Base-by-base conservation (phyloP, 37 sponge, comb jelly and placozoan genomes). In the Theonella swinhoei region DNA sequence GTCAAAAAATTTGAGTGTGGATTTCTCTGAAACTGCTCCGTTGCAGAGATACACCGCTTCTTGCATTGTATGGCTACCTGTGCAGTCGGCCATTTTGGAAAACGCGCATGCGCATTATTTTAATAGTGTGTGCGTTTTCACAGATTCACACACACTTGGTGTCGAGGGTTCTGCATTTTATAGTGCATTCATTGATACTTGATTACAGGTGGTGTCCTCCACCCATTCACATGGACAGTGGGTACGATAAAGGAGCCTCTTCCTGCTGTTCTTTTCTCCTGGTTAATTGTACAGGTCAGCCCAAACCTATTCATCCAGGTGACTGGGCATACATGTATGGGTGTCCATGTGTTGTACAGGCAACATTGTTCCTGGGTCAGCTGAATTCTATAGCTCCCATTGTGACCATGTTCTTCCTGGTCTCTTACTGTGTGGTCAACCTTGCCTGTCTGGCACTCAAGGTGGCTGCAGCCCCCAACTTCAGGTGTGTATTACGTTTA, bases 401-500 rank as follows among this genome's bases (percentile, higher is more conserved):
- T 28, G 93, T 92, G 14, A 85, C 99, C 62, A 94, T 92, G 74
- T 94, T 98, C 93, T 96, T 88, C 74, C 90, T 98, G 23, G 83
- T 98, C 35, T 96, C 99, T 37, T 98, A 98, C 66, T 92, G 89
- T 39, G 88, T 84, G 17, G 97, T 96, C 72, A 98, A 98, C 82
- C 69, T 98, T 37, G 95, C 99, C n/a, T 96, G 96, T 70, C 82
- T 98, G 32, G 91, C 95, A 42, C 90, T 98, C 42, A 92, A 88
- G 78, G 31, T 94, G 63, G 97, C 99, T n/a, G 90, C 95, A 28
- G 97, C 99, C 30, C 95, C 95, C n/a, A 97, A 97, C 77, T 97
- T 94, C 83, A 82, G 95, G 87, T 91, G 75, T 0, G n/a, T n/a
- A n/a, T n/a, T n/a, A n/a, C n/a, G n/a, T n/a, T n/a, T n/a, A n/a